Evolutionary conservation across 1,140 invertebrate species (phyloP), one percentile per base, ranked within the genome.

Genomic region (Lasaia peninsularis): DNA sequence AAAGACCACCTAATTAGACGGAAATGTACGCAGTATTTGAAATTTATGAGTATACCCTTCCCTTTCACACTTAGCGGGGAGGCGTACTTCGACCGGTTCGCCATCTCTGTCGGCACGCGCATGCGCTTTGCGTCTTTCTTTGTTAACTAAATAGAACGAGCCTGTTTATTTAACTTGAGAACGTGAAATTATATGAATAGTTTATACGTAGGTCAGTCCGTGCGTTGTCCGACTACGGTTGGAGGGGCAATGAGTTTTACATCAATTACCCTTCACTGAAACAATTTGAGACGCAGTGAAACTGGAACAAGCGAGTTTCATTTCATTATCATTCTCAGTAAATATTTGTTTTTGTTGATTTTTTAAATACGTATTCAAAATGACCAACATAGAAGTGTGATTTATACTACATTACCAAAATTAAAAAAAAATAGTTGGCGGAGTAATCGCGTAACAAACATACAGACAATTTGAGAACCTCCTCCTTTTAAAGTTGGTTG

Each of bases 21-120:
- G 37, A 44, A 44, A 44, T 20, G 37, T 44, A 44, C 37, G 37
- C 37, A 44, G 35, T 16, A 40, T 44, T 44, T 44, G 37, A 44
- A 44, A 44, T 44, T 44, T 44, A 44, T 44, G 37, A 44, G 37
- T 20, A 20, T 16, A 44, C 37, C 16, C 37, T 5, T 44, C 37
- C 18, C 14, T 44, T 18, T 44, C 4, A 4, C 3, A 18, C 37
- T 18, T 20, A 44, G 4, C 2, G 16, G 1, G 37, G 10, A 10
- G 18, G 10, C 18, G 37, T 16, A 44, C 16, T 44, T 44, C 37
- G 16, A 44, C 14, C 16, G 14, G 37, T 44, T 18, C 9, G 16
- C 14, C 10, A 9, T 44, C 37, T 44, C 37, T 44, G 16, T 44
- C 37, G 12, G 2, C 14, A 1, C 16, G 10, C 37, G 37, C 37